These are phyloP conservation scores for Drosophila asahinai DNA, from an alignment of 1,140 invertebrate species.

Conservation along the genomic window DNA sequence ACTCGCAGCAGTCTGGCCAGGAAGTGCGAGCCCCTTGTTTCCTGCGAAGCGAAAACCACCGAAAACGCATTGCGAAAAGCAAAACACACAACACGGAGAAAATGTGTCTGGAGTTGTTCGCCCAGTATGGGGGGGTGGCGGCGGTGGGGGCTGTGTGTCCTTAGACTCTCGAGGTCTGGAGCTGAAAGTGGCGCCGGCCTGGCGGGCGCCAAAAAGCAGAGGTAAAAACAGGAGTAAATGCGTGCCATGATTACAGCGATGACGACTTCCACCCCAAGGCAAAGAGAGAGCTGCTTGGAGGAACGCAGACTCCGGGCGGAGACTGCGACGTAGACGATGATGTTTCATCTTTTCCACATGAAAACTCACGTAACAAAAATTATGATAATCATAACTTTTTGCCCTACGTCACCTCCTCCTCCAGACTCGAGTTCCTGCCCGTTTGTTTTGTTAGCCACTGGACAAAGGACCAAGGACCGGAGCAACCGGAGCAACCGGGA, in stretches of 20 bases:
- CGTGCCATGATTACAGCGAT: slow-evolving; percentile 85
- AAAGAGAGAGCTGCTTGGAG: not conserved
- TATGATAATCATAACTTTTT: slow-evolving; percentile 85
- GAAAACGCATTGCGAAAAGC: slow-evolving; percentile 54
- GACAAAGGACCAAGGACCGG: slow-evolving; percentile 58
- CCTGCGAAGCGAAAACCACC: slow-evolving; percentile 38
- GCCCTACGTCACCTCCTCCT: slow-evolving; percentile 9
- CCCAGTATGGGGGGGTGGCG: not conserved
- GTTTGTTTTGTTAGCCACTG: slow-evolving; percentile 73
- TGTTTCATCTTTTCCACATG: slow-evolving; percentile 85
- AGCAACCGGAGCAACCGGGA: slow-evolving; percentile 15
- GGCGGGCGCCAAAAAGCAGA: slow-evolving; percentile 84
- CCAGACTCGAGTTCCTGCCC: slow-evolving; percentile 1
- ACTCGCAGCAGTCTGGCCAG: slow-evolving; percentile 33
- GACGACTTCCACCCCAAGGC: slow-evolving; percentile 77
- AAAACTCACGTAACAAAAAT: slow-evolving; percentile 85
- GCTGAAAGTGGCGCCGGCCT: slow-evolving; percentile 69
- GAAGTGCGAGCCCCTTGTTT: slow-evolving; percentile 39
- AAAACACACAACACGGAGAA: slow-evolving; percentile 58
- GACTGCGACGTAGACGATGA: slow-evolving; percentile 69
- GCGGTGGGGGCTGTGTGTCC: slow-evolving; percentile 3
- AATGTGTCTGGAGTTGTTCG: slow-evolving; percentile 58
- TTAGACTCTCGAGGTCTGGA: slow-evolving; percentile 30
- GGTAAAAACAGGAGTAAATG: slow-evolving; percentile 85
- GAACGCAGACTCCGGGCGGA: slow-evolving; percentile 4